Base-by-base conservation (phyloP, 37 sponge, comb jelly and placozoan species). In the Agelas oroides region DNA sequence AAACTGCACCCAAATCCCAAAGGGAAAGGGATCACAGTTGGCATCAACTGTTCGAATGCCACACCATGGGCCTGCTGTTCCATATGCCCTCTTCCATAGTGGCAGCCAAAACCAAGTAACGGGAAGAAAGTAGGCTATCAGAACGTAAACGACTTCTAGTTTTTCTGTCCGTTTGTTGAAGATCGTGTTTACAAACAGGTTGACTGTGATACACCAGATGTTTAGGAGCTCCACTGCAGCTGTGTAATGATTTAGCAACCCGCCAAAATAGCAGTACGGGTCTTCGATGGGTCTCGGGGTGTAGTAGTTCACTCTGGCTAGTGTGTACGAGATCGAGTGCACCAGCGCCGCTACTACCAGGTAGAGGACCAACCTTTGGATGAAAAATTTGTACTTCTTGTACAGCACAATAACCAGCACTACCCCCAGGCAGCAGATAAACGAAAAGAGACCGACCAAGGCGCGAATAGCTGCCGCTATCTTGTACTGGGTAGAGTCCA, bases 321-420 rank as follows among this genome's bases (percentile, higher is more conserved):
- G 32, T 14, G 53, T n/a, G 73, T 83, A 83, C 53, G 73, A 73
- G 41, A 83, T 38, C 3, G 83, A 59, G 34, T 83, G 83, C 1
- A 86, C 17, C 40, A 86, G 32, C 30, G 77, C 79, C 3, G 71
- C 67, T 2, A 86, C 38, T 31, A 63, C 59, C 52, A 86, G 71
- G 46, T 78, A 54, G 30, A 86, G 78, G 14, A 86, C 28, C 16
- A 86, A 79, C 23, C 86, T 52, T 73, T 86, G 86, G 34, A 54
- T 58, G 70, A 70, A 77, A 73, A 68, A 59, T 28, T 36, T 75
- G 79, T 86, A 58, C 41, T 70, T 86, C 62, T 86, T 86, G 71
- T 54, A 78, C 40, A 86, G 46, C 19, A 86, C 16, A 24, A 86
- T 78, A 24, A 86, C 20, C 8, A 56, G 11, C 20, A 86, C 32